Evolutionary conservation across 1,140 invertebrate genomes (phyloP).

Genomic region (Chironomus striatipennis): DNA sequence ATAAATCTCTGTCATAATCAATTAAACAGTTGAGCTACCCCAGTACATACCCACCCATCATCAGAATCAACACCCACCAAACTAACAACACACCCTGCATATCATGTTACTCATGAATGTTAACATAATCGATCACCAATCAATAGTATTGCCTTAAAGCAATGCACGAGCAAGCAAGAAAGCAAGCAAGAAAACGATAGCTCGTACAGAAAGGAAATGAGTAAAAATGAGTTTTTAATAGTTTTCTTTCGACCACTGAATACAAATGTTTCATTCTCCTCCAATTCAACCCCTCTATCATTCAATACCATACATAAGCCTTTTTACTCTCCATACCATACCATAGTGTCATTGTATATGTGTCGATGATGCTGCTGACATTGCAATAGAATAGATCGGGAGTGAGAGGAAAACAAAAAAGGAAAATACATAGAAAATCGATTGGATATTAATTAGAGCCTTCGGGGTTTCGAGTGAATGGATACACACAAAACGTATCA

Average conservation of each 20-base stretch:
- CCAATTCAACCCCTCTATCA: too few species aligned
- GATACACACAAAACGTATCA: not conserved
- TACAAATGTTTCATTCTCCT: not conserved
- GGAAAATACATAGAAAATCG: not conserved
- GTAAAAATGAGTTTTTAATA: constrained; percentile 20
- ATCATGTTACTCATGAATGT: not conserved
- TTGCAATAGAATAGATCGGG: not conserved
- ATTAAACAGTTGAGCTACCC: too few species aligned
- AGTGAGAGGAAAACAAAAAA: not conserved
- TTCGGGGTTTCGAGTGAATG: not conserved
- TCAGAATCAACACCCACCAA: not conserved
- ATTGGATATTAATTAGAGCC: constrained; percentile 20
- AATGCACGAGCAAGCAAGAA: not conserved
- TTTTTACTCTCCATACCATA: too few species aligned
- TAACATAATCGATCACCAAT: not conserved
- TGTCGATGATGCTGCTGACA: not conserved
- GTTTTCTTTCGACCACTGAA: not conserved
- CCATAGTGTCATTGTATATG: not conserved
- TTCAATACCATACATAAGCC: too few species aligned
- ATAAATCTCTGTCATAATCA: too few species aligned
- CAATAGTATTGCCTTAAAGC: not conserved
- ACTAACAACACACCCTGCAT: not conserved
- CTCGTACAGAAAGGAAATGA: not conserved
- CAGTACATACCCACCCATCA: too few species aligned
- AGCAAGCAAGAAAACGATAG: not conserved